Percentiles rank a stretch among this genome's conserved stretches.
Evolutionary conservation across 2,113 vertebrate genomes (phyloP).

Genomic region (Pimephales promelas): DNA sequence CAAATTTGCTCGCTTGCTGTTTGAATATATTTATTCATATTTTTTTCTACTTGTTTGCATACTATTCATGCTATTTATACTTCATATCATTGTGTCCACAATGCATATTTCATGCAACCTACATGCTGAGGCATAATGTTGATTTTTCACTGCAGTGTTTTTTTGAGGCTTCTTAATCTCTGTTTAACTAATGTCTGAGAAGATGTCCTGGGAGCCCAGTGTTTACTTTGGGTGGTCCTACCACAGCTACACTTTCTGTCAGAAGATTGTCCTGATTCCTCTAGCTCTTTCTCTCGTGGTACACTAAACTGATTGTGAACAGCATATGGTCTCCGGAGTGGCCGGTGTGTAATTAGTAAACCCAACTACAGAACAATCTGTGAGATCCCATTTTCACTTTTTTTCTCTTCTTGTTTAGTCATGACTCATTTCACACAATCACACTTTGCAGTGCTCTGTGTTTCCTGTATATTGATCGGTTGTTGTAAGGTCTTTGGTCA

Average conservation of each 20-base stretch:
- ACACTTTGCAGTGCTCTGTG: background rate
- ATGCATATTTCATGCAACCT: background rate
- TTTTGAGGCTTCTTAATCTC: constrained; percentile 55
- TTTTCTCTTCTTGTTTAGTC: constrained; percentile 31
- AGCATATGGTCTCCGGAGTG: constrained; percentile 33
- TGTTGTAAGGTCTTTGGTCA: constrained; percentile 10
- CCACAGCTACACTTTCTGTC: constrained; percentile 15
- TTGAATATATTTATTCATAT: too few relatives aligned
- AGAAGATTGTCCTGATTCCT: background rate
- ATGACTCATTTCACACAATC: background rate
- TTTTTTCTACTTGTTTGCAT: background rate
- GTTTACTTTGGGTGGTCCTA: constrained; percentile 58
- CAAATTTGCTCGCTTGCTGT: too few relatives aligned
- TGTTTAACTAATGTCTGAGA: constrained; percentile 61
- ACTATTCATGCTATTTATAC: background rate
- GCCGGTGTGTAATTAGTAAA: constrained; percentile 34
- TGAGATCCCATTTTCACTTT: background rate
- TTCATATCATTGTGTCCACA: background rate
- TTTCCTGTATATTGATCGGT: background rate
- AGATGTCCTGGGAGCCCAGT: constrained; percentile 57
- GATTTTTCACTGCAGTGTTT: constrained; percentile 27
- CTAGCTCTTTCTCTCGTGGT: constrained; percentile 35
- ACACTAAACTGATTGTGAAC: constrained; percentile 17
- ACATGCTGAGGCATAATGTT: constrained; percentile 2
- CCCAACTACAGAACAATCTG: constrained; percentile 24